Conservation (phyloP, 2,797 vertebrate genomes). For the Sebastes jordani region DNA sequence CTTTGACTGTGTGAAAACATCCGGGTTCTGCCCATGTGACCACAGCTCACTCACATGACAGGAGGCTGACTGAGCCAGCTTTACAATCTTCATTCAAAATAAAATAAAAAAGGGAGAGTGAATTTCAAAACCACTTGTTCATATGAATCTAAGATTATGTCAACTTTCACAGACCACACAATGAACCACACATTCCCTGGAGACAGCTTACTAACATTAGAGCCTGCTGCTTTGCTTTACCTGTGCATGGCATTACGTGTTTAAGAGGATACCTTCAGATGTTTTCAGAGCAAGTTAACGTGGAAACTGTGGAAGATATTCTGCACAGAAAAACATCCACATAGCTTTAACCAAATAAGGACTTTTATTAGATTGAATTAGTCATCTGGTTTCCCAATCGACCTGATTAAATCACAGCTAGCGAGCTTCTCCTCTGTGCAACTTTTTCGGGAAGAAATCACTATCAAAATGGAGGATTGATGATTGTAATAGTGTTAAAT, state of each 20-base stretch:
- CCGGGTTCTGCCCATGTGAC: constrained; percentile 75
- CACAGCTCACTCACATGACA: constrained; percentile 78
- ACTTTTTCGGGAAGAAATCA: constrained; percentile 20
- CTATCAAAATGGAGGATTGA: not conserved
- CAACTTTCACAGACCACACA: not conserved
- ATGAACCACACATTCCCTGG: not conserved
- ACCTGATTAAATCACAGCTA: not conserved
- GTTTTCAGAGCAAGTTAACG: not conserved
- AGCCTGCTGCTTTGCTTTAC: not conserved
- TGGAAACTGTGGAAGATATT: not conserved
- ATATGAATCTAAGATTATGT: not conserved
- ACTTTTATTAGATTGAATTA: not conserved
- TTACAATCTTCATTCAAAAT: constrained; percentile 35
- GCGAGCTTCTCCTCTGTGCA: not conserved
- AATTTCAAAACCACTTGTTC: not conserved
- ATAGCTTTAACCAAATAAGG: not conserved
- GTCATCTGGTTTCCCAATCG: not conserved
- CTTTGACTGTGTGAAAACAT: constrained; percentile 74
- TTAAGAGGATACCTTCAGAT: not conserved
- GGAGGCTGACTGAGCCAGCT: constrained; percentile 31
- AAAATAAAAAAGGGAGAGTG: not conserved
- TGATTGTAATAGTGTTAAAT: not conserved
- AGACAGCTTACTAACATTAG: fast-evolving
- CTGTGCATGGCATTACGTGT: not conserved
- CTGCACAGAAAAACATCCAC: not conserved